These are phyloP conservation scores for Latheticus oryzae DNA, from an alignment of 2,888 invertebrate species.

Conservation along the genomic window DNA sequence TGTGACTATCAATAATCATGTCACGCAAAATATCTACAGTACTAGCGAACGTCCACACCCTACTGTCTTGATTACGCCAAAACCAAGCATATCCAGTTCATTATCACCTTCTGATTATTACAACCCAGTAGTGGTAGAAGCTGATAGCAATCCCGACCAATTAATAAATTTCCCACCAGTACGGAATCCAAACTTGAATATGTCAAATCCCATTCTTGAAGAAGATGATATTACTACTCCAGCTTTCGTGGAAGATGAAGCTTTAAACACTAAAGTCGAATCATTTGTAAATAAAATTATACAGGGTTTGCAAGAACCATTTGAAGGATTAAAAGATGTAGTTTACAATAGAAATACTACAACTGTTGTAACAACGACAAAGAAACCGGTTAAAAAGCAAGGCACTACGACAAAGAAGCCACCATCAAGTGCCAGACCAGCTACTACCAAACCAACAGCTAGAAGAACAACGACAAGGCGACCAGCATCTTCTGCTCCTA, in stretches of 20 bases:
- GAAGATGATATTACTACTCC: conserved; percentile 81
- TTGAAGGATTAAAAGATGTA: conserved; percentile 82
- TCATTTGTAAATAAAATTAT: conserved; percentile 86
- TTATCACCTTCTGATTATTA: conserved; percentile 51
- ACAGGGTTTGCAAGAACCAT: conserved; percentile 84
- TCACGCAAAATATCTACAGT: conserved; percentile 69
- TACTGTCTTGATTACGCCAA: conserved; percentile 77
- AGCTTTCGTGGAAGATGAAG: conserved; percentile 80
- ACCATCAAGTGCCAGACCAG: conserved; percentile 53
- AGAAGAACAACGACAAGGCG: conserved; percentile 58
- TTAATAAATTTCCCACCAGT: conserved; percentile 87
- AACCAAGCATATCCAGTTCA: conserved; percentile 67
- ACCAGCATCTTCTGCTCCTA: conserved; percentile 59
- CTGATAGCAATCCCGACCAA: conserved; percentile 74
- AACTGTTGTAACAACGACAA: conserved; percentile 57
- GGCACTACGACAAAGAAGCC: conserved; percentile 57
- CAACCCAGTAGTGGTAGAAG: conserved; percentile 64
- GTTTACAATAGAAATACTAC: conserved; percentile 70
- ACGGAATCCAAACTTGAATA: conserved; percentile 83
- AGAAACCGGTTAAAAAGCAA: conserved; percentile 58
- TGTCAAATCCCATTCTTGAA: conserved; percentile 70
- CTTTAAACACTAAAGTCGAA: conserved; percentile 82
- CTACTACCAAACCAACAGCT: conserved; percentile 54
- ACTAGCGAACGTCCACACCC: conserved; percentile 71
- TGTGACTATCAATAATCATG: conserved; percentile 73